A percentile compares a stretch with the other conserved stretches of the same genome.
Evolutionary conservation across 1,140 invertebrate species (phyloP).

Genomic region (Mactra quadrangularis): DNA sequence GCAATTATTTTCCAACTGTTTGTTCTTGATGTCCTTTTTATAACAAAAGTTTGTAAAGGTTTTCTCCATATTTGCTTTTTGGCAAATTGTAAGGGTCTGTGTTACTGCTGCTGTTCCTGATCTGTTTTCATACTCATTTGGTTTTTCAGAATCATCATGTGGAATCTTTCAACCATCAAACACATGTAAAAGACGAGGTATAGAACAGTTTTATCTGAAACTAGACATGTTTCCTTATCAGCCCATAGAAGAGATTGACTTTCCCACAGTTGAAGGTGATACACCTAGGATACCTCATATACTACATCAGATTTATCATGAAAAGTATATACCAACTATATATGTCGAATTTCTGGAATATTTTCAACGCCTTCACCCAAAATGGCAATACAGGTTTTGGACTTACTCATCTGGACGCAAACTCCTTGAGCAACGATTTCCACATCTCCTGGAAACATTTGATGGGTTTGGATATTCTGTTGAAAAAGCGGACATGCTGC

Average conservation of each 20-base stretch:
- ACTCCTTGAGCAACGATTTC: background rate
- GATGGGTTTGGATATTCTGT: conserved; percentile 17
- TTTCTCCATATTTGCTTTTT: no score
- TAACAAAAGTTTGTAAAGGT: no score
- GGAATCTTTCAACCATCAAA: no score
- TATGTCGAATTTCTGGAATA: conserved; percentile 68
- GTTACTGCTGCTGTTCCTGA: no score
- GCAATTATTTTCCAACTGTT: no score
- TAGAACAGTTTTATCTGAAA: no score
- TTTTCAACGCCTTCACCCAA: conserved; percentile 68
- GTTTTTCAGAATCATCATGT: no score
- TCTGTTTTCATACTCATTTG: no score
- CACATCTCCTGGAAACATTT: conserved; percentile 10
- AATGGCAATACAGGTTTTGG: conserved; percentile 43
- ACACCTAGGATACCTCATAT: conserved; percentile 70
- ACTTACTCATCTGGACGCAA: conserved; percentile 17
- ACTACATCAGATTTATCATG: conserved; percentile 78
- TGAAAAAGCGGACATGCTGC: conserved; percentile 2
- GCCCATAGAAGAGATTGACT: conserved; percentile 28
- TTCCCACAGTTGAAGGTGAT: conserved; percentile 52
- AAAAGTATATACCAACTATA: conserved; percentile 60
- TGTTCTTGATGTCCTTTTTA: no score
- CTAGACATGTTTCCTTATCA: background rate
- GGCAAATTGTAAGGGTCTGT: no score
- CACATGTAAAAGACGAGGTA: no score